phyloP scores from a whole-genome alignment of 2,113 vertebrate species.

The Campylomormyrus tamandua region DNA sequence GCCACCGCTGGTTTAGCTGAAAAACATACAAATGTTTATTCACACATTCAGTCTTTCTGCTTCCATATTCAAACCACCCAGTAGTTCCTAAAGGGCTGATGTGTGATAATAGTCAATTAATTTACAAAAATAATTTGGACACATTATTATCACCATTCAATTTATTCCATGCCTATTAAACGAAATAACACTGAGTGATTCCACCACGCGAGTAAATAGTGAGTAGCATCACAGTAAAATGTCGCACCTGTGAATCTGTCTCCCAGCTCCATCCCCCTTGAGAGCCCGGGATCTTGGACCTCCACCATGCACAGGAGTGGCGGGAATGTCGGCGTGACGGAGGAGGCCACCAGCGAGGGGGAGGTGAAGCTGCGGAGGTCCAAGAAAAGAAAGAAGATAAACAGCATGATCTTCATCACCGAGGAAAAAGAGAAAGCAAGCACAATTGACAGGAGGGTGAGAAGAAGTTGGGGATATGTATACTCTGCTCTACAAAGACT shows the following conservation, averaged over 20 bases:
- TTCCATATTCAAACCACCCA: neutral
- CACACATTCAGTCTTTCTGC: neutral
- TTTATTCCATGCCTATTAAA: neutral
- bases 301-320: conserved; percentile 58
- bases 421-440: conserved; percentile 67
- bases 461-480: neutral
- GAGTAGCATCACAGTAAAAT: neutral
- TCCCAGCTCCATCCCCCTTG: conserved; percentile 41
- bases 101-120: neutral
- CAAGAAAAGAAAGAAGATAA: conserved; percentile 84
- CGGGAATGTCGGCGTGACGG: conserved; percentile 52
- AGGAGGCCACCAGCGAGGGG: conserved; percentile 57
- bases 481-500: neutral
- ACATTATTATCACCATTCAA: neutral
- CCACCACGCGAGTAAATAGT: neutral
- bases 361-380: conserved; percentile 85
- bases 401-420: conserved; percentile 85
- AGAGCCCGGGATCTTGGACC: conserved; percentile 33
- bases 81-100: neutral
- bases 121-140: neutral
- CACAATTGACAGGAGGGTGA: conserved; percentile 59
- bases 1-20: neutral
- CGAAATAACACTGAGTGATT: neutral
- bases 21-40: neutral
- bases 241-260: conserved; percentile 31